Evolutionary conservation across 2,113 vertebrate genomes (phyloP).

Genomic region (Gnathonemus echidnorhynchus): DNA sequence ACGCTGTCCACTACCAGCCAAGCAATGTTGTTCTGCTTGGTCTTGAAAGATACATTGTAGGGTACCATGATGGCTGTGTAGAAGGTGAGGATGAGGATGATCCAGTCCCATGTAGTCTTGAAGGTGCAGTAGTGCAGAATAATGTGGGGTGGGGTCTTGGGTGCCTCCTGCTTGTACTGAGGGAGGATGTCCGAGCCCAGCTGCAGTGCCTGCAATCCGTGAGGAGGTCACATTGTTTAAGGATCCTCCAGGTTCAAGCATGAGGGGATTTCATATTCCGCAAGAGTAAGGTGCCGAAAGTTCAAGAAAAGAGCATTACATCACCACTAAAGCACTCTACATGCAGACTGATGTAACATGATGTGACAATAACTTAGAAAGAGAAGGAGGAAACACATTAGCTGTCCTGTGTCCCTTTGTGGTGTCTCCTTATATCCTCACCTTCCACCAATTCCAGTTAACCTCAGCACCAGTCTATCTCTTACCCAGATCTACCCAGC

Average conservation of each 20-base stretch:
- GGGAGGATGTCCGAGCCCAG: slow-evolving; percentile 95
- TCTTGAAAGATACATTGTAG: slow-evolving; percentile 95
- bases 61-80: slow-evolving; percentile 98
- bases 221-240: slow-evolving; percentile 2
- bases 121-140: slow-evolving; percentile 98
- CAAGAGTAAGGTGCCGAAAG: not conserved
- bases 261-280: not conserved
- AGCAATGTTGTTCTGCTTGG: slow-evolving; percentile 93
- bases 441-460: not conserved
- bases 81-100: slow-evolving; percentile 95
- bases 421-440: not conserved
- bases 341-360: not conserved
- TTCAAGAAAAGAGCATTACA: not conserved
- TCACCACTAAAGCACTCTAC: not conserved
- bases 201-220: slow-evolving; percentile 76
- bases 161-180: slow-evolving; percentile 97
- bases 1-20: slow-evolving; percentile 98
- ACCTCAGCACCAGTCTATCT: not conserved
- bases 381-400: not conserved
- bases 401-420: not conserved
- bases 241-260: not conserved
- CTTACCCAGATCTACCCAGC: not conserved
- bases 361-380: not conserved
- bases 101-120: slow-evolving; percentile 98
- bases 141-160: slow-evolving; percentile 94